Conservation (phyloP, 2,113 vertebrate species). For the Physeter macrocephalus region DNA sequence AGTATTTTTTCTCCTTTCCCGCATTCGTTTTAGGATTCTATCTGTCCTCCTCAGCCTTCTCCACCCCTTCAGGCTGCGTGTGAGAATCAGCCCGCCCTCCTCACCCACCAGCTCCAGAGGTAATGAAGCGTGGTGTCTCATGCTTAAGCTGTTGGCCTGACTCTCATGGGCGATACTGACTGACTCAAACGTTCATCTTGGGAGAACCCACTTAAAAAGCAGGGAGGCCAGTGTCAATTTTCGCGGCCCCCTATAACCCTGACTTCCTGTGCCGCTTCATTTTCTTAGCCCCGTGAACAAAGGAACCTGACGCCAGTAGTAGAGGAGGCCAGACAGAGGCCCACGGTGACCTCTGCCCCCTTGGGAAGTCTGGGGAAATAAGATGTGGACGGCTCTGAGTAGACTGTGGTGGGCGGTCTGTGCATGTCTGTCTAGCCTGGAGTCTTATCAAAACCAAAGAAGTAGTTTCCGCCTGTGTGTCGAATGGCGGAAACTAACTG, state of each 20-base stretch:
- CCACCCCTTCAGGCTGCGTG: constrained; percentile 88
- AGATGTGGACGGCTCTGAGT: not conserved
- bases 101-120: constrained; percentile 99
- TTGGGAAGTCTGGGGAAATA: not conserved
- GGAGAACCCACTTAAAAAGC: not conserved
- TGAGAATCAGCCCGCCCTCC: constrained; percentile 97
- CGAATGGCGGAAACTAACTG: not conserved
- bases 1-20: not conserved
- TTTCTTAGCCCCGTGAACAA: not conserved
- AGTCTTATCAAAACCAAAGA: not conserved
- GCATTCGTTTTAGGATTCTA: constrained; percentile 77
- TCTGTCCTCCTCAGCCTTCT: constrained; percentile 83
- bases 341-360: not conserved
- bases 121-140: constrained; percentile 59
- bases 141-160: not conserved
- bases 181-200: not conserved
- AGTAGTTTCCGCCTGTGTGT: not conserved
- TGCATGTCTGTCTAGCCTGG: not conserved
- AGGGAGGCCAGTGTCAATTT: not conserved
- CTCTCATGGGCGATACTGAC: not conserved
- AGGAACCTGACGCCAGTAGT: not conserved
- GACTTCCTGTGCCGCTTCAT: not conserved
- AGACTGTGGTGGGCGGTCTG: not conserved
- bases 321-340: not conserved
- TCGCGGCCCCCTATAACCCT: not conserved